Percentiles rank a stretch among this genome's conserved stretches.
Conservation (phyloP, 1,140 invertebrate genomes). For the Melanaphis sacchari region DNA sequence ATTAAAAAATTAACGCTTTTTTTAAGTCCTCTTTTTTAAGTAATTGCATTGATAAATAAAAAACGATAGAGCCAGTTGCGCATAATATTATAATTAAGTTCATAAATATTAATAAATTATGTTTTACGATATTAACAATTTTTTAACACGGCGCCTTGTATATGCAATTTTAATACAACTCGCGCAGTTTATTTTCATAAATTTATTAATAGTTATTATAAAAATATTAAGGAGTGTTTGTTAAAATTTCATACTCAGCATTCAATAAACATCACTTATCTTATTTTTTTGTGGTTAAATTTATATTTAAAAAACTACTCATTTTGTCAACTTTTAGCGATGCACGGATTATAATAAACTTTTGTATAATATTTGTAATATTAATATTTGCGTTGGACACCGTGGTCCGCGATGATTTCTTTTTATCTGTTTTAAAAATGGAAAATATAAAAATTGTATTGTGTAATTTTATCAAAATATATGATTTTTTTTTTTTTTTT, state of each 20-base stretch:
- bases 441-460: not conserved
- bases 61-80: not conserved
- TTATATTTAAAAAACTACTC: not conserved
- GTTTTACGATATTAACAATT: not conserved
- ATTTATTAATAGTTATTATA: not conserved
- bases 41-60: not conserved
- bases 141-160: not conserved
- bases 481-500: not conserved
- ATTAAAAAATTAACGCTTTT: not conserved
- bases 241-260: not conserved
- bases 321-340: not conserved
- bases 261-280: not conserved
- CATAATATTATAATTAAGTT: not conserved
- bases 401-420: not conserved
- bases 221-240: not conserved
- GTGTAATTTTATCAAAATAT: not conserved
- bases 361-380: not conserved
- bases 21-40: not conserved
- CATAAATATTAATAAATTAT: not conserved
- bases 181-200: not conserved
- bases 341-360: not conserved
- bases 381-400: not conserved
- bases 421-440: not conserved
- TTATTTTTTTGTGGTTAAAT: not conserved
- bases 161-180: not conserved